These are phyloP conservation scores for Conops quadrifasciatus DNA, from an alignment of 2,888 invertebrate species.

Conservation along the genomic window DNA sequence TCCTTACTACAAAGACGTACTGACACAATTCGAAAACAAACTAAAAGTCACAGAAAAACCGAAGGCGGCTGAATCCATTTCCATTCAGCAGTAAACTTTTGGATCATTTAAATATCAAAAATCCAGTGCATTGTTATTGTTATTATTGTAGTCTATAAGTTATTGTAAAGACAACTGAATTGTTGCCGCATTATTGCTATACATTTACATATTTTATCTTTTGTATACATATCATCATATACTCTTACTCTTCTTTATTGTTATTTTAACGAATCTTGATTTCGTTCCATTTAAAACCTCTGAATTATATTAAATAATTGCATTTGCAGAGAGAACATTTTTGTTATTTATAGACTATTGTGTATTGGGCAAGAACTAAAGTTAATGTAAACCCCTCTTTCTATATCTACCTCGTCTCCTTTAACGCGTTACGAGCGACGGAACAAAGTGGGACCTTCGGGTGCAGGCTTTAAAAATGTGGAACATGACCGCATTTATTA, in stretches of 20 bases:
- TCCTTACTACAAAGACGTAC: constrained; percentile 73
- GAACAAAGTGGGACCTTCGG: too few relatives aligned
- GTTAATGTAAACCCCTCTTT: too few relatives aligned
- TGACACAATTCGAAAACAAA: constrained; percentile 56
- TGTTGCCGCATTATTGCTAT: neutral
- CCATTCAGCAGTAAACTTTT: constrained; percentile 53
- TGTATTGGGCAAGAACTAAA: too few relatives aligned
- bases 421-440: too few relatives aligned
- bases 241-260: neutral
- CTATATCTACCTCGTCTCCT: too few relatives aligned
- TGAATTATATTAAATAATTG: too few relatives aligned
- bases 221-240: too few relatives aligned
- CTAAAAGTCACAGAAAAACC: constrained; percentile 50
- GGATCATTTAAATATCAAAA: neutral
- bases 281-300: too few relatives aligned
- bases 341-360: too few relatives aligned
- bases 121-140: constrained; percentile 30
- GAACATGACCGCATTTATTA: too few relatives aligned
- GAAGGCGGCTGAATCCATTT: constrained; percentile 51
- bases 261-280: neutral
- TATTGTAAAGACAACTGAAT: neutral
- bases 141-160: constrained; percentile 24
- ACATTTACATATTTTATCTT: neutral
- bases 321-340: too few relatives aligned
- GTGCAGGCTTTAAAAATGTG: too few relatives aligned